phyloP scores from a whole-genome alignment of 2,113 vertebrate genomes.

The Arizona elegans region DNA sequence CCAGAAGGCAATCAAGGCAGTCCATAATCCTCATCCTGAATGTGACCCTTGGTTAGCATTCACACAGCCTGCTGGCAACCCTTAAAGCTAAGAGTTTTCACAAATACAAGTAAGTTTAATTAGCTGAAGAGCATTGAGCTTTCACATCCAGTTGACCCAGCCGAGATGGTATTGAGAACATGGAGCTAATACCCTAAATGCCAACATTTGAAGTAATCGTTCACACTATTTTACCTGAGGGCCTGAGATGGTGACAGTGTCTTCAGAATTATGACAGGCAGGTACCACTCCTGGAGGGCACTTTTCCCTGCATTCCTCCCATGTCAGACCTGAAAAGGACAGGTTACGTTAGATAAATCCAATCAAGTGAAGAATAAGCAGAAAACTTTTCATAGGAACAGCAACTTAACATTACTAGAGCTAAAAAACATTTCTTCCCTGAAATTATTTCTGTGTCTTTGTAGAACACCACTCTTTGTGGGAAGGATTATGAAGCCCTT shows the following conservation, averaged over 20 bases:
- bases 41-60: background rate
- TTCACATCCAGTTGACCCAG: background rate
- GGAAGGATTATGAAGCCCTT: background rate
- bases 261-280: conserved; percentile 93
- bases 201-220: background rate
- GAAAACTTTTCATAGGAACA: background rate
- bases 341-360: background rate
- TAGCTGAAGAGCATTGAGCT: background rate
- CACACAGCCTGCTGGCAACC: background rate
- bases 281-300: conserved; percentile 89
- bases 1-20: background rate
- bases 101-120: background rate
- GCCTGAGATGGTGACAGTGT: conserved; percentile 92
- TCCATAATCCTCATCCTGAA: background rate
- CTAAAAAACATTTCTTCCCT: background rate
- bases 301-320: conserved; percentile 84
- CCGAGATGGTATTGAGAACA: background rate
- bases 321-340: conserved; percentile 82
- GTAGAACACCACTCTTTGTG: background rate
- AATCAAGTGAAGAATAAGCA: background rate
- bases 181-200: background rate
- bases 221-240: conserved; percentile 76
- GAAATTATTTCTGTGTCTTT: background rate
- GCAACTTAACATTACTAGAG: background rate
- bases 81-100: background rate